Evolutionary conservation across 2,113 vertebrate species (phyloP).

Genomic region (Oenanthe melanoleuca): DNA sequence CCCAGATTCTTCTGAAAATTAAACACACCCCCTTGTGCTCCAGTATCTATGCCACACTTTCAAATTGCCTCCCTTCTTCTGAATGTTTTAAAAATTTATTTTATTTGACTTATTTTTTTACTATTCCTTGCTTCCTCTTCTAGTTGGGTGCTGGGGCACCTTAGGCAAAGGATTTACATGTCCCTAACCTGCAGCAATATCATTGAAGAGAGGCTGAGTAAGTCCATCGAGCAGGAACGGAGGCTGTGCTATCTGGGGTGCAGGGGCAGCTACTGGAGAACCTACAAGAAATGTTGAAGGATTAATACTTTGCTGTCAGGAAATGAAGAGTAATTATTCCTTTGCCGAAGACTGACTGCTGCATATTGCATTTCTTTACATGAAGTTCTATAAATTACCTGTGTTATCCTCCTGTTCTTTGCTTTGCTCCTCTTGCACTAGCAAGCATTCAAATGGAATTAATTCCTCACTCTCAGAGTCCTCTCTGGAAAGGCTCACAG

Average conservation of each 20-base stretch:
- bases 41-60: not conserved
- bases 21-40: not conserved
- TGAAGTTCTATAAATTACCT: not conserved
- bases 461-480: not conserved
- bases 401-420: not conserved
- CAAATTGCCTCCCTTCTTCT: not conserved
- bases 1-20: not conserved
- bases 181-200: constrained; percentile 88
- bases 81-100: too few relatives aligned
- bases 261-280: constrained; percentile 73
- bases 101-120: not conserved
- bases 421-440: not conserved
- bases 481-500: not conserved
- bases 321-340: not conserved
- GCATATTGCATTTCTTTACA: not conserved
- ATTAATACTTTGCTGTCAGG: not conserved
- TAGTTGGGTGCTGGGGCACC: not conserved
- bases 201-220: constrained; percentile 92
- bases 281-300: constrained; percentile 44
- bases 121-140: not conserved
- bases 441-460: not conserved
- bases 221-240: constrained; percentile 93
- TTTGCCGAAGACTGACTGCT: not conserved
- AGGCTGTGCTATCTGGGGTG: constrained; percentile 85
- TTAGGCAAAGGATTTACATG: not conserved